phyloP scores from a whole-genome alignment of 35 echinoderm and acorn worm genomes.

The Ophioderma brevispina region DNA sequence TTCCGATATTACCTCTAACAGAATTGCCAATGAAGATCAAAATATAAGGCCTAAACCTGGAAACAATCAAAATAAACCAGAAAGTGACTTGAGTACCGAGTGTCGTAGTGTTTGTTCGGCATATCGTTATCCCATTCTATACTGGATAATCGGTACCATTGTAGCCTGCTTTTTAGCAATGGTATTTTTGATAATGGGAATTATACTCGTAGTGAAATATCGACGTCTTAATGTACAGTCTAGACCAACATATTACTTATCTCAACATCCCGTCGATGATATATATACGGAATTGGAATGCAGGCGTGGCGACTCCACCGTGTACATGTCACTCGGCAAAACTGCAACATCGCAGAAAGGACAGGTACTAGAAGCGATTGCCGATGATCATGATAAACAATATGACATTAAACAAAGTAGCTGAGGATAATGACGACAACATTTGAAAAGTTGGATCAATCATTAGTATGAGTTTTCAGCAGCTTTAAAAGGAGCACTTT shows the following conservation, averaged over 20 bases:
- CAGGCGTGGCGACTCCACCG: neutral
- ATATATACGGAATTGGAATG: neutral
- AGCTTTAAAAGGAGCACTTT: too few species aligned
- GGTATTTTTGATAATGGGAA: neutral
- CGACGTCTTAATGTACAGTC: neutral
- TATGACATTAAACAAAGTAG: neutral
- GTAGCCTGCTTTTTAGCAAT: neutral
- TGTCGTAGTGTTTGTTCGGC: neutral
- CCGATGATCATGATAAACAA: neutral
- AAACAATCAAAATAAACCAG: neutral
- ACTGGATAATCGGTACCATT: neutral
- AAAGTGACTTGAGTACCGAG: neutral
- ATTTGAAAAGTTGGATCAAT: too few species aligned
- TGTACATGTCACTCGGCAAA: neutral
- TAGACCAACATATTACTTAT: neutral
- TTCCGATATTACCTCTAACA: neutral
- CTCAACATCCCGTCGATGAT: neutral
- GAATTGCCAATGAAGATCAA: neutral
- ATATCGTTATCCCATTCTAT: neutral
- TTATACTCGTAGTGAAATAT: neutral
- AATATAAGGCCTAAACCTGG: neutral
- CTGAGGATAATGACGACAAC: too few species aligned
- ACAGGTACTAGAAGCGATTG: neutral
- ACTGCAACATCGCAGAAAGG: neutral
- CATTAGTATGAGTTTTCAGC: too few species aligned